Base-by-base conservation (phyloP, 2,113 vertebrate species). In the Axis porcinus region DNA sequence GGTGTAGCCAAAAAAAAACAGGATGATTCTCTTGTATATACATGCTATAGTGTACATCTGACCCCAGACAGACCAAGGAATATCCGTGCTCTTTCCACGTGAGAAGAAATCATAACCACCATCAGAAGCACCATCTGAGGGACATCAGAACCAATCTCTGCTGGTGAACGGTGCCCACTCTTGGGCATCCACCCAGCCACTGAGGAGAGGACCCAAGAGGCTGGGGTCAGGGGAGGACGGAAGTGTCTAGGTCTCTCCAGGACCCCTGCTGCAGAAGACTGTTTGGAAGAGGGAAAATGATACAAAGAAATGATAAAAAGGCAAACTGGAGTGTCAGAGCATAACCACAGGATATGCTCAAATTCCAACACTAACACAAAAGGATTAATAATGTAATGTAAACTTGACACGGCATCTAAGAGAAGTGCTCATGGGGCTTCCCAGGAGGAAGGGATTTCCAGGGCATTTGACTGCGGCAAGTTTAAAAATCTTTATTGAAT, bases 1-100 rank as follows among this genome's bases (percentile, higher is more conserved):
- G 70, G 23, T 43, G 23, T 76, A 43, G 70, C 21, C 70, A 74
- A 74, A 74, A 74, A 74, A 43, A 76, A 25, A 43, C 6, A 45
- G 43, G 40, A 76, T 3, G 16, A 70, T 58, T 64, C 57, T 70
- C 9, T 45, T 6, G 47, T 40, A 40, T 55, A 40, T 45, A 7
- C 30, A 25, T 23, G 57, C 28, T 67, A 10, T 28, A 3, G 43
- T 30, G 9, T 6, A 36, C 5, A 2, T 36, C 7, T 11, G 17
- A 55, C 23, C 16, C 45, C 70, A 36, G n/a, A 30, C 52, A 43
- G 23, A n/a, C 62, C 55, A n/a, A 36, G 82, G 45, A 55, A 58
- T 1, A 27, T 40, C 1, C 6, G 27, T 11, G 27, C 3, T 13
- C 25, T 11, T 50, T 7, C 2, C 7, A 40, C 25, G 7, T 3